Conservation (phyloP, 2,888 invertebrate genomes). For the Plebejus anna region DNA sequence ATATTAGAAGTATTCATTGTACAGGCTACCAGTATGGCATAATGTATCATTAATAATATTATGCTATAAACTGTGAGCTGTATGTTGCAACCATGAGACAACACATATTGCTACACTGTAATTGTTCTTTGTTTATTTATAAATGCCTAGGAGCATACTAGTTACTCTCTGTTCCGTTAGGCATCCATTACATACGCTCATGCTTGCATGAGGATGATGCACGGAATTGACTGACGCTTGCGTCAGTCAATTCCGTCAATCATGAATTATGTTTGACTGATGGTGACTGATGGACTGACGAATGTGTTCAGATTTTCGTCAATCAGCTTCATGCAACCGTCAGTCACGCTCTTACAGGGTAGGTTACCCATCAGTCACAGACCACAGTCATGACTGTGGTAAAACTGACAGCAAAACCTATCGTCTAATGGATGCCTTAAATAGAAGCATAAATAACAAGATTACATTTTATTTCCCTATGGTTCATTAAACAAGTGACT, state of each 20-base stretch:
- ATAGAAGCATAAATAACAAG: not conserved
- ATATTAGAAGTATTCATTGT: conserved; percentile 7
- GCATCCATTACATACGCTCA: no score
- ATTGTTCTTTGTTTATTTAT: not conserved
- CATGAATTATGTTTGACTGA: no score
- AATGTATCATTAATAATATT: not conserved
- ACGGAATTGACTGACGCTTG: no score
- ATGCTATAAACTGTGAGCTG: not conserved
- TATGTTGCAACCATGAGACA: not conserved
- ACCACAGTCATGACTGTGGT: no score
- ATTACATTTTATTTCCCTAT: not conserved
- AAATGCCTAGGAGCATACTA: not conserved
- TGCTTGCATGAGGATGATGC: no score
- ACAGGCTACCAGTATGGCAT: not conserved
- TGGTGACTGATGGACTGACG: no score
- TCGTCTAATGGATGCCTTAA: not conserved
- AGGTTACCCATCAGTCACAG: no score
- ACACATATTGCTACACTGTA: not conserved
- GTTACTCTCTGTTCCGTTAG: not conserved
- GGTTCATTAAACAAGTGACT: not conserved
- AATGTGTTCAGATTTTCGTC: no score
- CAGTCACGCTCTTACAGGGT: no score
- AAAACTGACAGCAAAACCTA: no score
- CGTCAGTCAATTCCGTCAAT: no score
- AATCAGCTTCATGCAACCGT: no score